These are phyloP conservation scores for Craniophora ligustri DNA, from an alignment of 2,888 invertebrate genomes.

Conservation along the genomic window DNA sequence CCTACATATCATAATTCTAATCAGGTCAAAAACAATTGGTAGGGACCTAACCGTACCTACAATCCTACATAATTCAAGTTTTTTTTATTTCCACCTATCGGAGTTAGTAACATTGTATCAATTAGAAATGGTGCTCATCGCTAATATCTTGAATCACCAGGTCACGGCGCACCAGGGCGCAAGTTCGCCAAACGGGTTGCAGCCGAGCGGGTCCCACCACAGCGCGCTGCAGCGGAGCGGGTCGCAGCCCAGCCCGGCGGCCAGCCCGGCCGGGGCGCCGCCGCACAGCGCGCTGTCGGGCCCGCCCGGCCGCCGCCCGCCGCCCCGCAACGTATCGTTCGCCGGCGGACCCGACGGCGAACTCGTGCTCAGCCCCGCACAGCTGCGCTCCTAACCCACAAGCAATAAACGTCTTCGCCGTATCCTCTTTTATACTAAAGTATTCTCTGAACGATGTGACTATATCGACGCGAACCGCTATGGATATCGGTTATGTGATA, in stretches of 20 bases:
- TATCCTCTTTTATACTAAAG: conserved; percentile 60
- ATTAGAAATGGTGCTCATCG: too few species aligned
- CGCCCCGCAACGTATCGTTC: conserved; percentile 86
- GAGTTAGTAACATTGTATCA: too few species aligned
- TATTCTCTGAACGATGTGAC: conserved; percentile 67
- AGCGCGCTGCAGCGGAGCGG: conserved; percentile 63
- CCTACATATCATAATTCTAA: too few species aligned
- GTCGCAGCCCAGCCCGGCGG: conserved; percentile 29
- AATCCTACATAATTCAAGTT: too few species aligned
- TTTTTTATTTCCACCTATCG: too few species aligned
- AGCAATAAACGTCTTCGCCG: conserved; percentile 78
- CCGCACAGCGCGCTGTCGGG: conserved; percentile 53
- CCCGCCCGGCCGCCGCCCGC: conserved; percentile 65
- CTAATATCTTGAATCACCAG: conserved; percentile 10
- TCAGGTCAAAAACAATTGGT: too few species aligned
- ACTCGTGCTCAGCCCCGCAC: conserved; percentile 90
- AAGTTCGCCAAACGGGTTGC: conserved; percentile 55
- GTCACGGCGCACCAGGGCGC: conserved; percentile 59
- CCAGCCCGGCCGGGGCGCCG: conserved; percentile 52
- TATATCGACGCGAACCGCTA: conserved; percentile 63
- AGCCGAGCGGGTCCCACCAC: conserved; percentile 56
- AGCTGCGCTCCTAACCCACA: conserved; percentile 87
- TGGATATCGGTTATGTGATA: conserved; percentile 71
- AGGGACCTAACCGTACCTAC: too few species aligned
- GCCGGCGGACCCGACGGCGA: conserved; percentile 86